Conservation (phyloP, 2,113 vertebrate species). For the Xenopus tropicalis region UCB_Xtro_10.0 CM004449.2:98675501-98676000, state of each 20-base stretch:
- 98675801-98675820: conserved; percentile 22
- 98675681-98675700: conserved; percentile 25
- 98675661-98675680: conserved; percentile 30
- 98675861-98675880: no score
- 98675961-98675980: no score
- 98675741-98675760: conserved; percentile 30
- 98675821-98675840: conserved; percentile 4
- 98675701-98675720: conserved; percentile 18
- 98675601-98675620: conserved; percentile 28
- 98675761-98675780: conserved; percentile 23
- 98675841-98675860: no score
- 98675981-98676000: no score
- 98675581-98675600: conserved; percentile 31
- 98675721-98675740: conserved; percentile 34
- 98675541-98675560: conserved; percentile 13
- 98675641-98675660: conserved; percentile 11
- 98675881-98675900: no score
- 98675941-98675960: no score
- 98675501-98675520: no score
- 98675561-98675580: conserved; percentile 17
- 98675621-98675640: conserved; percentile 34
- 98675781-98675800: conserved; percentile 5
- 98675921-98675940: no score
- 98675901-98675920: no score
- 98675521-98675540: not conserved